Percentiles rank a stretch among this genome's conserved stretches.
These are phyloP conservation scores for Aphodius sticticus DNA, from an alignment of 2,888 invertebrate genomes.

Conservation along the genomic window DNA sequence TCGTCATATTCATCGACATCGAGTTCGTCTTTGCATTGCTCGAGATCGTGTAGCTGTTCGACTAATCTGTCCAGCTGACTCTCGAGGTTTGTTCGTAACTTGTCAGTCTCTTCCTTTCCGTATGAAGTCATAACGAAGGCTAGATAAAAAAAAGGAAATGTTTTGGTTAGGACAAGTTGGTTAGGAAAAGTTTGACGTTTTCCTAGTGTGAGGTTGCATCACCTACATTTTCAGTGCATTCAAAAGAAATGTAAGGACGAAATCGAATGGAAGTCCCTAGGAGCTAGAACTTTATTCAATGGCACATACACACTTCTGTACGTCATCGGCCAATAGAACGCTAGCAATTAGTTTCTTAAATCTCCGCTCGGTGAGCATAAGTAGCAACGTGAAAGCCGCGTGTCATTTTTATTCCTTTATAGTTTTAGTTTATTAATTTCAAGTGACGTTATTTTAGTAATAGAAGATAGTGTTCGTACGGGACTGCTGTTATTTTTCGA, in stretches of 20 bases:
- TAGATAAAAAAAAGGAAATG: neutral
- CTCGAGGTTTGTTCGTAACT: constrained; percentile 70
- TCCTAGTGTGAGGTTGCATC: neutral
- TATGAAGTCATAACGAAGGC: constrained; percentile 60
- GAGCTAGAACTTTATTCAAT: neutral
- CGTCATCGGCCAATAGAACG: constrained; percentile 12
- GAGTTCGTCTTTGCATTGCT: constrained; percentile 73
- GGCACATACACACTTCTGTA: neutral
- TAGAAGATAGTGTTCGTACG: constrained; percentile 36
- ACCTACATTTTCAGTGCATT: neutral
- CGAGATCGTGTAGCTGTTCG: constrained; percentile 74
- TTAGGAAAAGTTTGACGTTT: constrained; percentile 15
- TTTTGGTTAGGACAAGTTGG: neutral
- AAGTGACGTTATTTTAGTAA: constrained; percentile 56
- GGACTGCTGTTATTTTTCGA: constrained; percentile 33
- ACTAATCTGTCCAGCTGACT: constrained; percentile 73
- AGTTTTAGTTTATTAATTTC: constrained; percentile 56
- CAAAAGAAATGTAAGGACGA: neutral
- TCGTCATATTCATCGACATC: constrained; percentile 72
- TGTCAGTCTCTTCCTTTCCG: constrained; percentile 69
- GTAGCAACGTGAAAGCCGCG: constrained; percentile 62
- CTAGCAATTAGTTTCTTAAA: constrained; percentile 47
- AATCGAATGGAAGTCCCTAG: neutral
- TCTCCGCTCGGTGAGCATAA: constrained; percentile 56
- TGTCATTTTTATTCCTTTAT: constrained; percentile 60